These are phyloP conservation scores for Rhabdornis inornatus DNA, from an alignment of 2,113 vertebrate species.

Conservation along the genomic window DNA sequence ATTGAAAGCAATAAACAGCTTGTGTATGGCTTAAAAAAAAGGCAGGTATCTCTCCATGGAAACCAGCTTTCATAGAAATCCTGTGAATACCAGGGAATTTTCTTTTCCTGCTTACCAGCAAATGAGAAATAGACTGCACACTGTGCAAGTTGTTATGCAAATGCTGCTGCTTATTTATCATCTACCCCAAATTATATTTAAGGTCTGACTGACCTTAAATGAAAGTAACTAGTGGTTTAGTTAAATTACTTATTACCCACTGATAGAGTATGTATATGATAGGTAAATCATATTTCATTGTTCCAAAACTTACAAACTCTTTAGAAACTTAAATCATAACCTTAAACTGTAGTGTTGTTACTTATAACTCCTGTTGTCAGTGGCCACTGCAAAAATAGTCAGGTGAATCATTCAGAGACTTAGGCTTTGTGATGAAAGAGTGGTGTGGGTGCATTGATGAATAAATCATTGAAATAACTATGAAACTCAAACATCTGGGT, in stretches of 20 bases:
- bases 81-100: neutral
- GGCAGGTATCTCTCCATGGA: conserved; percentile 35
- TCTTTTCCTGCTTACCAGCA: neutral
- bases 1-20: neutral
- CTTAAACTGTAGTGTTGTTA: neutral
- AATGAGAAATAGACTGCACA: neutral
- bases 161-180: neutral
- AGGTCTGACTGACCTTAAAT: neutral
- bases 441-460: neutral
- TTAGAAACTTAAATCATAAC: neutral
- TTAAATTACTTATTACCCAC: neutral
- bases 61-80: conserved; percentile 7
- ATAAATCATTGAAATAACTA: neutral
- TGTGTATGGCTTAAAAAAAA: neutral
- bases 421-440: neutral
- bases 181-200: neutral
- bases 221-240: neutral
- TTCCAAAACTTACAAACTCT: neutral
- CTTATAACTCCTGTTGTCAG: neutral
- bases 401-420: neutral
- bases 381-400: neutral
- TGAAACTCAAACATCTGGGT: neutral
- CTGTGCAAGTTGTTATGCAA: neutral
- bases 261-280: neutral
- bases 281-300: neutral